These are phyloP conservation scores for Temnopleurus reevesii DNA, from an alignment of 53 echinoderm and acorn worm species.

Conservation along the genomic window DNA sequence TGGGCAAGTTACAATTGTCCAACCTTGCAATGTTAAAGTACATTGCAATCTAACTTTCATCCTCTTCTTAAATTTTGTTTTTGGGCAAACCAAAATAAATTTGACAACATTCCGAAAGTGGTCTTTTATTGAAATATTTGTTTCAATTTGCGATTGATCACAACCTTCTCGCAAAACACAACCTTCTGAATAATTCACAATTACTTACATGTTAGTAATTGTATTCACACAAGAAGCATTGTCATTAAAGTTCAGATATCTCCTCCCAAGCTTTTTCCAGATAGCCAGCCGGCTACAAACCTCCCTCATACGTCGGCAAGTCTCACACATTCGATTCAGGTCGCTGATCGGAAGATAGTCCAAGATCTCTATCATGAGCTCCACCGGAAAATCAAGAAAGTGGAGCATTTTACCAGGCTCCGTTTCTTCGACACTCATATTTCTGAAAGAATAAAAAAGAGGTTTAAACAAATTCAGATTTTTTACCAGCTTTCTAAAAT, in stretches of 20 bases:
- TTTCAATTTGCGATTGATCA: neutral
- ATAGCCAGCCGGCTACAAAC: conserved; percentile 1
- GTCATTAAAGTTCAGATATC: conserved; percentile 32
- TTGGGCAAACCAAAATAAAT: neutral
- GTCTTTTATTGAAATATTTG: neutral
- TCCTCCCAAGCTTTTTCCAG: conserved; percentile 22
- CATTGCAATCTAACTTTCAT: too few species aligned
- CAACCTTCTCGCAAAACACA: neutral
- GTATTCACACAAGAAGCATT: neutral
- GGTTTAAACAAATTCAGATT: too few species aligned
- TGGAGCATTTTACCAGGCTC: neutral
- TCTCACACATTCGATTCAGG: conserved; percentile 10
- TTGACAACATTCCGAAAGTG: too few species aligned
- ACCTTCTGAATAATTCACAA: neutral
- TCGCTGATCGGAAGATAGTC: conserved; percentile 38
- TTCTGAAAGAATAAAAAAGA: neutral
- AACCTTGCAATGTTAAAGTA: too few species aligned
- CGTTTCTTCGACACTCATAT: neutral
- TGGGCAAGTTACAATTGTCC: too few species aligned
- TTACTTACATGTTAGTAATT: neutral
- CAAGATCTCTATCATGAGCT: neutral
- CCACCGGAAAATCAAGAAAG: conserved; percentile 26
- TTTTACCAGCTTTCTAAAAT: too few species aligned
- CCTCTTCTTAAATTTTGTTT: neutral
- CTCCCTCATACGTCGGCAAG: conserved; percentile 36